Percentiles rank a stretch among this genome's conserved stretches.
Conservation (phyloP, 2,797 vertebrate species). For the Paedocypris micromegethes region DNA sequence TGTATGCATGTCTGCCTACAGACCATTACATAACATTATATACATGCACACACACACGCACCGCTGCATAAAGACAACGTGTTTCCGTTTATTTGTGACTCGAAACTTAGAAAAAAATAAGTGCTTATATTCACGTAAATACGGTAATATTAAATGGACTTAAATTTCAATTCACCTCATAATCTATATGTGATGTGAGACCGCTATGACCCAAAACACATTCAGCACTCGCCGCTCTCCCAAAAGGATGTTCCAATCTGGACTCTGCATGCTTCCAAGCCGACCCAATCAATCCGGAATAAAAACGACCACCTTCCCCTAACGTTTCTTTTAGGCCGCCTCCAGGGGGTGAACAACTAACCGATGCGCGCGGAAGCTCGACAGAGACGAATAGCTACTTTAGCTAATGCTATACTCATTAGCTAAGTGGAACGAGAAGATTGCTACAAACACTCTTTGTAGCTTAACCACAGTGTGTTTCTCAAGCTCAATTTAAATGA, state of each 20-base stretch:
- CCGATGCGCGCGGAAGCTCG: background rate
- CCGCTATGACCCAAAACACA: slow-evolving; percentile 38
- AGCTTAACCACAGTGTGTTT: no score
- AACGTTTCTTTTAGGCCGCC: slow-evolving; percentile 23
- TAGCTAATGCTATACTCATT: slow-evolving; percentile 16
- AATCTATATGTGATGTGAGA: slow-evolving; percentile 9
- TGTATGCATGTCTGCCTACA: no score
- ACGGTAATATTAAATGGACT: no score
- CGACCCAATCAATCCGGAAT: slow-evolving; percentile 37
- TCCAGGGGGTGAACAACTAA: slow-evolving; percentile 16
- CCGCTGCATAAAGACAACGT: no score
- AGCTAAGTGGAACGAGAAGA: slow-evolving; percentile 1
- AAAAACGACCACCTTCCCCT: slow-evolving; percentile 19
- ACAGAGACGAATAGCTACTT: slow-evolving; percentile 25
- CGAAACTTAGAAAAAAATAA: no score
- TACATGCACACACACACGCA: no score
- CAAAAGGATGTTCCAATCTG: no score
- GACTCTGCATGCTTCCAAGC: slow-evolving; percentile 14
- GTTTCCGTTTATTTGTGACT: no score
- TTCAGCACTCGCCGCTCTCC: slow-evolving; percentile 35
- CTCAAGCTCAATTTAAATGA: background rate
- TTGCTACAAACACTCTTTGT: no score
- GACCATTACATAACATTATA: no score
- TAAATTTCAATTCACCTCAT: no score
- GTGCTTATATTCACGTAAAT: no score